Percentiles rank a stretch among this genome's conserved stretches.
phyloP scores from a whole-genome alignment of 1,140 invertebrate species.

The Drosophila carrolli region DNA sequence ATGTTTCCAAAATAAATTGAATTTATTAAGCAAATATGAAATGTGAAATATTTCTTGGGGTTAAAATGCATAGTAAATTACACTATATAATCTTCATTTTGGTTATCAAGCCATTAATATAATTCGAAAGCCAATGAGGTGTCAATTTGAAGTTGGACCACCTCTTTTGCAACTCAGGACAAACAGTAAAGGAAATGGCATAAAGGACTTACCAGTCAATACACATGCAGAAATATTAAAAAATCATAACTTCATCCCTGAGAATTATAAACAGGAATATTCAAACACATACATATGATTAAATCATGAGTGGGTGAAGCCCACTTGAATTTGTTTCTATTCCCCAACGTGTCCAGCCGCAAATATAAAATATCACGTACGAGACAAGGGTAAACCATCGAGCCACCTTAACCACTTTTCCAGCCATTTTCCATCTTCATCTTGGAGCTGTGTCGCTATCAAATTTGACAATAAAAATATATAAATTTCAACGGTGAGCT shows the following conservation, averaged over 20 bases:
- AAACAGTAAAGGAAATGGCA: constrained; percentile 17
- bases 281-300: constrained; percentile 44
- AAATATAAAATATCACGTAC: constrained; percentile 75
- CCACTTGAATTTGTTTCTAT: constrained; percentile 30
- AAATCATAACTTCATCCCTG: constrained; percentile 6
- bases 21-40: constrained; percentile 71
- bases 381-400: constrained; percentile 67
- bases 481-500: constrained; percentile 36
- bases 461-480: constrained; percentile 81
- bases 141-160: constrained; percentile 14
- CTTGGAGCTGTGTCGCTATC: constrained; percentile 42
- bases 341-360: constrained; percentile 70
- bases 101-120: neutral
- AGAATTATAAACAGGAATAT: constrained; percentile 26
- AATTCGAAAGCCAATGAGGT: neutral
- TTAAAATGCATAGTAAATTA: no score
- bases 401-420: constrained; percentile 1
- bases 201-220: constrained; percentile 31
- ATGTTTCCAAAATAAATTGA: constrained; percentile 81
- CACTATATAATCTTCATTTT: no score
- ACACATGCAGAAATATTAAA: constrained; percentile 30
- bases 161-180: constrained; percentile 1
- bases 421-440: constrained; percentile 35
- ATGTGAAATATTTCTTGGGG: neutral
- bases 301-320: constrained; percentile 45